Conservation (phyloP, 2,113 vertebrate species). For the Desmodus rotundus region DNA sequence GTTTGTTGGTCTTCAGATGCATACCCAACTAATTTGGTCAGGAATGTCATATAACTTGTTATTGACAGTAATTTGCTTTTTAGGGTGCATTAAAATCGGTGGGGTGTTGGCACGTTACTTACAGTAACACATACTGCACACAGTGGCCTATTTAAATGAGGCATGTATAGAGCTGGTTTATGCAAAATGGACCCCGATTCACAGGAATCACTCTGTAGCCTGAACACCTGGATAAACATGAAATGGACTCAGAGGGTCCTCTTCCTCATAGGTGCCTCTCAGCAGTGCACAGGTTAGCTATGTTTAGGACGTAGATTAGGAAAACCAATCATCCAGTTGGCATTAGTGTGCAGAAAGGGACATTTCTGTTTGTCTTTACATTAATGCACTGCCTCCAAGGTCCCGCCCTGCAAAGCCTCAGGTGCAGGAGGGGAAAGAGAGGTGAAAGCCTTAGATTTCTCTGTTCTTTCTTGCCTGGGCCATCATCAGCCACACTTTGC, state of each 20-base stretch:
- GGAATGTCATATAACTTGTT: slow-evolving; percentile 38
- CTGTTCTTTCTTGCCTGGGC: not conserved
- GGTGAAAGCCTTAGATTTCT: not conserved
- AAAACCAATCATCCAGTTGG: not conserved
- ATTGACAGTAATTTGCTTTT: slow-evolving; percentile 48
- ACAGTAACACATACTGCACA: not conserved
- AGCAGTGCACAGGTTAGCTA: not conserved
- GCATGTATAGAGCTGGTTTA: not conserved
- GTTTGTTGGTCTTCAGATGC: slow-evolving; percentile 57
- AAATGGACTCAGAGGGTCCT: not conserved
- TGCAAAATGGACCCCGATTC: not conserved
- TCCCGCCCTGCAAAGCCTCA: not conserved
- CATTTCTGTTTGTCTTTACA: not conserved
- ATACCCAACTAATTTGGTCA: slow-evolving; percentile 58
- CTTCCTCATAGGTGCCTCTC: not conserved
- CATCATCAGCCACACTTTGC: not conserved
- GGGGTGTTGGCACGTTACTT: slow-evolving; percentile 9
- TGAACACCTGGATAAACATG: not conserved
- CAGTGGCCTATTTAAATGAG: not conserved
- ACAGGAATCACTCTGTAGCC: not conserved
- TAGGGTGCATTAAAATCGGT: slow-evolving; percentile 55
- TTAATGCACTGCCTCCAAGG: not conserved
- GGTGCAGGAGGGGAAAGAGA: not conserved
- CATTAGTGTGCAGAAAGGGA: not conserved
- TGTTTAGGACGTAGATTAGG: not conserved